Evolutionary conservation across 2,113 vertebrate species (phyloP), one percentile per base, ranked within the genome.

Genomic region (Percina caprodes): DNA sequence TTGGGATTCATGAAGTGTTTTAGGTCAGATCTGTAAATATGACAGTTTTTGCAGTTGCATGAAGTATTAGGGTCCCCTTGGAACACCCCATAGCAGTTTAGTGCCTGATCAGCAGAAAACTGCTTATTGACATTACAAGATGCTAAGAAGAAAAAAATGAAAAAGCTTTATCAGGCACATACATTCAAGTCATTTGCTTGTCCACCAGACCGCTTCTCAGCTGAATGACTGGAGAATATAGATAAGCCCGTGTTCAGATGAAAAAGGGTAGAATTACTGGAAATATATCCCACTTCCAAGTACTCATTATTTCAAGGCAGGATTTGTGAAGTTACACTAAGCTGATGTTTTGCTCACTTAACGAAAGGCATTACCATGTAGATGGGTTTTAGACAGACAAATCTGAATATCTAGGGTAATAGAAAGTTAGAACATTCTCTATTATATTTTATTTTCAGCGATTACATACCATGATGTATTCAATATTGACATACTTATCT

Each of bases 261-360:
- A 7, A n/a, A 59, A 77, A 84, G 16, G 30, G 45, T 55, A 78
- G 59, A 84, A 87, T 84, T 76, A 84, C 61, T 83, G 77, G 81
- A 84, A 86, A 79, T 74, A 39, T 51, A 80, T 69, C 52, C 79
- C 66, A 74, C 52, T 86, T 83, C 80, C 80, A 85, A 86, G 81
- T 66, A 61, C 78, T 85, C 70, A 71, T 89, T 82, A 81, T 30
- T 62, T 45, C 24, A 48, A 77, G 71, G 13, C 49, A 62, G 80
- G 82, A 75, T 91, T 89, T 86, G 39, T 84, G 54, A 75, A 59
- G 74, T 68, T 69, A 23, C 79, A 85, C 88, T 89, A 91, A 85
- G 39, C 52, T 75, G 82, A 87, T 79, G 68, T 45, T 82, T 59
- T 86, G 75, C 74, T 85, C 74, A 67, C 80, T 85, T 80, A 56